A percentile compares a stretch with the other conserved stretches of the same genome.
Evolutionary conservation across 2,797 vertebrate genomes (phyloP).

Genomic region (Sciaenops ocellatus): DNA sequence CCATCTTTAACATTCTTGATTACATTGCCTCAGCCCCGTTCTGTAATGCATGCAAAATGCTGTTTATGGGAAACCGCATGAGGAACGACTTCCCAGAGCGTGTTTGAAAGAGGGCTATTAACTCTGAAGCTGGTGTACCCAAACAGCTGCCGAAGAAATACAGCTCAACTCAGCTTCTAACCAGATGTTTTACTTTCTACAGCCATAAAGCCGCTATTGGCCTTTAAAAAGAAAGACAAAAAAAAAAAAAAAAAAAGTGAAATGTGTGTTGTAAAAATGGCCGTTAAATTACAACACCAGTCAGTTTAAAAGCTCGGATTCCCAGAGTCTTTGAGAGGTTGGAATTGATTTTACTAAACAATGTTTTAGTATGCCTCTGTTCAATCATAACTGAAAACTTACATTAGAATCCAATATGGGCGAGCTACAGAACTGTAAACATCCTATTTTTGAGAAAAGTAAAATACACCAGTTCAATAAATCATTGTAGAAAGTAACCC

Average conservation of each 20-base stretch:
- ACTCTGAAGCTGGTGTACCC: constrained; percentile 20
- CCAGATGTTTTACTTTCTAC: constrained; percentile 39
- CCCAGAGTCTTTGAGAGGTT: background rate
- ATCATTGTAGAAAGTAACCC: background rate
- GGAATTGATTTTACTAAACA: background rate
- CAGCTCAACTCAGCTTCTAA: background rate
- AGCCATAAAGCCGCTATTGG: background rate
- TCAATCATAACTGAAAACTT: background rate
- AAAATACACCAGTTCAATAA: background rate
- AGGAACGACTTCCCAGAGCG: constrained; percentile 47
- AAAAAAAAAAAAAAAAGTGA: background rate
- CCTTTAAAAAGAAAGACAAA: background rate
- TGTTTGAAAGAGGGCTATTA: constrained; percentile 53
- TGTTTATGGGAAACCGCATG: constrained; percentile 51
- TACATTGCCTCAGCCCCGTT: constrained; percentile 35
- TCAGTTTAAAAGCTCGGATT: background rate
- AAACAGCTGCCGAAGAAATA: constrained; percentile 43
- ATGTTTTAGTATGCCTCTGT: background rate
- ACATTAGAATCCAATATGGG: background rate
- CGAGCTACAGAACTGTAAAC: background rate
- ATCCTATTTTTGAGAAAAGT: background rate
- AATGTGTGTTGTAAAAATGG: constrained; percentile 1
- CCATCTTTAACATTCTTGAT: constrained; percentile 52
- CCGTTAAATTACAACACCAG: background rate
- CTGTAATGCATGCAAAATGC: constrained; percentile 56